phyloP scores from a whole-genome alignment of 1,140 invertebrate species.

The Ostrea edulis region DNA sequence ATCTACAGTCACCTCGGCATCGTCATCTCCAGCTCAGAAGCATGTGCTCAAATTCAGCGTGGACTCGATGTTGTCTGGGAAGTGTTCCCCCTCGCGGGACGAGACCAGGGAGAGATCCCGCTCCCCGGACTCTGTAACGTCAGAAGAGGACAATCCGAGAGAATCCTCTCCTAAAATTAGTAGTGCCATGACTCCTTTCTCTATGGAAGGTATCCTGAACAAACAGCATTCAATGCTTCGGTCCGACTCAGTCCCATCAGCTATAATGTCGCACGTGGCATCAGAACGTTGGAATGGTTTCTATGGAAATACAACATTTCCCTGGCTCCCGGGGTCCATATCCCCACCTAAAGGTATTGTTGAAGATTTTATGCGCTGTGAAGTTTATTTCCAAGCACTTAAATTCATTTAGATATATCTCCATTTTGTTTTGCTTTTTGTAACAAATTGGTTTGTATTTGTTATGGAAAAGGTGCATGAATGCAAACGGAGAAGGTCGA shows the following conservation, averaged over 20 bases:
- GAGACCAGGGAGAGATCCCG: conserved; percentile 50
- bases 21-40: conserved; percentile 48
- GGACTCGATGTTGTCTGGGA: conserved; percentile 57
- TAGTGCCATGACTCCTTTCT: conserved; percentile 51
- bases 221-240: conserved; percentile 56
- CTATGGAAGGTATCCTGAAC: conserved; percentile 58
- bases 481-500: too few relatives aligned
- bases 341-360: conserved; percentile 57
- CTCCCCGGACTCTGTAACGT: conserved; percentile 55
- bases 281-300: conserved; percentile 53
- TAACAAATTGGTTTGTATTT: too few relatives aligned
- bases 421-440: too few relatives aligned
- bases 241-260: conserved; percentile 29
- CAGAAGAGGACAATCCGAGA: conserved; percentile 48
- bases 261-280: conserved; percentile 44
- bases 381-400: neutral
- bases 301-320: conserved; percentile 52
- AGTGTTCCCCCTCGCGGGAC: conserved; percentile 14
- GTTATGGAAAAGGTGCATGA: too few relatives aligned
- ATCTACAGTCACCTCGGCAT: conserved; percentile 34
- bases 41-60: conserved; percentile 60
- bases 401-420: too few relatives aligned
- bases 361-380: neutral
- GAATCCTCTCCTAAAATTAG: conserved; percentile 45
- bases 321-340: conserved; percentile 51